Evolutionary conservation across 2,888 invertebrate genomes (phyloP), one percentile per base, ranked within the genome.

Genomic region (Galerucella pusilla): DNA sequence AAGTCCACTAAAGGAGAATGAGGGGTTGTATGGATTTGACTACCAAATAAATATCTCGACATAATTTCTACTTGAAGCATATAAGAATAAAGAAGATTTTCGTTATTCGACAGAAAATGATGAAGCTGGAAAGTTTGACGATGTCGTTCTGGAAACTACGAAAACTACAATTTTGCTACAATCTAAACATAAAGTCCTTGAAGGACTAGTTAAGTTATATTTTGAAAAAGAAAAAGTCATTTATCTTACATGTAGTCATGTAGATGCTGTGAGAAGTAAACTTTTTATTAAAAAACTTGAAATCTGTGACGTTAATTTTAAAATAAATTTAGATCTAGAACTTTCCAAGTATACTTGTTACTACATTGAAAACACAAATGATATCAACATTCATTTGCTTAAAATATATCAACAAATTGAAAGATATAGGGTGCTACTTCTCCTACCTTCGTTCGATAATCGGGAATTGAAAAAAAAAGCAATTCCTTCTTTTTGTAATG

Each of bases 71-170:
- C 25, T 59, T 6, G 20, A 59, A 16, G 25, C 20, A 9, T 59
- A 59, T 20, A 9, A 59, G 7, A 59, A 59, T 6, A 25, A 25
- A 7, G 25, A 59, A n/a, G 45, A 45, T 4, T 65, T 45, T 20
- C 14, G 65, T n/a, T 16, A 46, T n/a, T 65, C 65, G 14, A 65
- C 65, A 5, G 65, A 65, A 45, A 49, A 65, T 49, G 42, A 65
- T 2, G 5, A 25, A 10, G 46, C 10, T 4, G 65, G 46, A 1
- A 65, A n/a, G 16, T 65, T 65, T 10, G 65, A 65, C 46, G 65
- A 65, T 7, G 46, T 65, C 7, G 46, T 46, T 16, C 25, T 1
- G 20, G 5, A 9, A 59, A 59, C 3, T 59, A n/a, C n/a, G n/a
- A n/a, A n/a, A n/a, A n/a, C n/a, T n/a, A n/a, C n/a, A n/a, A n/a